A percentile compares a stretch with the other conserved stretches of the same genome.
Conservation (phyloP, 2,113 vertebrate genomes). For the Campylorhamphus procurvoides region DNA sequence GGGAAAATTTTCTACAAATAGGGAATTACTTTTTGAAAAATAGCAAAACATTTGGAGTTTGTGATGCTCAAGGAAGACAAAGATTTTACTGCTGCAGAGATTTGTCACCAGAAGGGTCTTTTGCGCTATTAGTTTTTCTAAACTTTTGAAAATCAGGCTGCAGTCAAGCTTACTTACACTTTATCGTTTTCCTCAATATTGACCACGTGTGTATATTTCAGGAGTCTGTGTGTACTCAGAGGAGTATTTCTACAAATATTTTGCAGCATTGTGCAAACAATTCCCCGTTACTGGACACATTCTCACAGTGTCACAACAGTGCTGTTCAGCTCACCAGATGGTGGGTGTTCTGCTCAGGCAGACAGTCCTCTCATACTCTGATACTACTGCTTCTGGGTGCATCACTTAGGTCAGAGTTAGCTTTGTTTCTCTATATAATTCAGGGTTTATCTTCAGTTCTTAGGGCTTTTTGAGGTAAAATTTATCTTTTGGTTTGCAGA, state of each 20-base stretch:
- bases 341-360: neutral
- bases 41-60: neutral
- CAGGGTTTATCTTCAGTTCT: neutral
- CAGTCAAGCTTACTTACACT: neutral
- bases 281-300: neutral
- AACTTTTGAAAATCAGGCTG: neutral
- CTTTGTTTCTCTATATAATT: neutral
- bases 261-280: neutral
- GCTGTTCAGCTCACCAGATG: neutral
- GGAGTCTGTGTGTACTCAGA: neutral
- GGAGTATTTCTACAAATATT: neutral
- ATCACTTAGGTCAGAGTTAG: neutral
- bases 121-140: neutral
- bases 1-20: neutral
- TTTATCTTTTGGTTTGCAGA: neutral
- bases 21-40: neutral
- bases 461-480: neutral
- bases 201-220: neutral
- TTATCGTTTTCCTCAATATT: neutral
- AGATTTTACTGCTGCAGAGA: neutral
- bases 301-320: rapidly evolving
- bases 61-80: neutral
- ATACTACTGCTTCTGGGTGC: neutral
- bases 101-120: neutral
- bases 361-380: neutral